Evolutionary conservation across 2,113 vertebrate species (phyloP), one percentile per base, ranked within the genome.

Genomic region (Lophotis ruficrista): DNA sequence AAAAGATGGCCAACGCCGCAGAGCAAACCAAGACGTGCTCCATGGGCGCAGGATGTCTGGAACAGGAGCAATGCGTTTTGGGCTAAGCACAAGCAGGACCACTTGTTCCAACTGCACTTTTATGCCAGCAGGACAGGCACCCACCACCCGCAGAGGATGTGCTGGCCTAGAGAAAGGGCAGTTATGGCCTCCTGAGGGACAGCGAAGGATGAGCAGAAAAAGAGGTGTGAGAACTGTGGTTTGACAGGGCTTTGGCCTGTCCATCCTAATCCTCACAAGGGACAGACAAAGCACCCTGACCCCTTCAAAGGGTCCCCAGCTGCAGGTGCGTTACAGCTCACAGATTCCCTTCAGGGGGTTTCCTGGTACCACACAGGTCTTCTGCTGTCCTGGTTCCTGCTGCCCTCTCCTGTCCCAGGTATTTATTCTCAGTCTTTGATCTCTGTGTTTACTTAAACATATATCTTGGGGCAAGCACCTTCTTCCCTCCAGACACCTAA

Each of bases 41-140:
- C 10, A 1, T 0, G 18, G 77, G 31, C 72, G 48, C 53, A 7
- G 47, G 56, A 35, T 8, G 3, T 48, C 61, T 41, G 75, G 16
- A 56, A 15, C 0, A 1, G 28, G 23, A 82, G 51, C 25, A 14
- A 47, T 0, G 3, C 0, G 5, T 8, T 61, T 2, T 14, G 50
- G 66, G 20, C 33, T 30, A 9, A 16, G 24, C 38, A 27, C 53
- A 21, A 43, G 48, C 25, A 31, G 70, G 35, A 69, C 4, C 21
- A 2, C 23, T 11, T 3, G 15, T 23, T 60, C 66, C 64, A n/a
- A 54, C 14, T 0, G 7, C 17, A 23, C 35, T 25, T 35, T 53
- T 4, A 3, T 6, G 4, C 16, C 0, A 0, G 15, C 0, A 0
- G 78, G 66, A 71, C 1, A 20, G 77, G 38, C 0, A 0, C 43